Conservation (phyloP, 2,797 vertebrate species). For the Hoplostethus atlanticus region DNA sequence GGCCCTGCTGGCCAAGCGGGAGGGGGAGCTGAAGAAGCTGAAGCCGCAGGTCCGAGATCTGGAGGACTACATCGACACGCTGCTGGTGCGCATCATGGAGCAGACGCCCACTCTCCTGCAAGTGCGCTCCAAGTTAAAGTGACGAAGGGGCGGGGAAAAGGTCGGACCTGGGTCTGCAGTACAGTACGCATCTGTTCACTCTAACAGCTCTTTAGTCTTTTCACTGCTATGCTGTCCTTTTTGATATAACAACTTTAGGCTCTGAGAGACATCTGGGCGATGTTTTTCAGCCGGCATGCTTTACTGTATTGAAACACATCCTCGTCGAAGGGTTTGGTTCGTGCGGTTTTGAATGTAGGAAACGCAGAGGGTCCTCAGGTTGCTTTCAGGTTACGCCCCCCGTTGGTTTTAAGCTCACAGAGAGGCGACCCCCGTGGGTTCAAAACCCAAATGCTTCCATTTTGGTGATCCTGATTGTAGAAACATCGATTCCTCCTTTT, state of each 20-base stretch:
- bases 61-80: slow-evolving; percentile 97
- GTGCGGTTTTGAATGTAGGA: slow-evolving; percentile 66
- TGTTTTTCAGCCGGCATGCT: slow-evolving; percentile 74
- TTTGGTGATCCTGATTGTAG: slow-evolving; percentile 62
- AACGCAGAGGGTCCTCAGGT: slow-evolving; percentile 71
- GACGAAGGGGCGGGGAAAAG: slow-evolving; percentile 49
- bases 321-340: slow-evolving; percentile 37
- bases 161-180: slow-evolving; percentile 20
- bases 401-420: slow-evolving; percentile 50
- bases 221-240: slow-evolving; percentile 85
- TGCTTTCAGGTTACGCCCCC: slow-evolving; percentile 71
- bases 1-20: slow-evolving; percentile 89
- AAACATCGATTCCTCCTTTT: slow-evolving; percentile 54
- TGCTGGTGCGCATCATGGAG: slow-evolving; percentile 98
- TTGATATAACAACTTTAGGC: slow-evolving; percentile 76
- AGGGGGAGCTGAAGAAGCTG: slow-evolving; percentile 90
- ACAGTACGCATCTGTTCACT: slow-evolving; percentile 47
- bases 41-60: slow-evolving; percentile 91
- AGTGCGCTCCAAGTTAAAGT: slow-evolving; percentile 86
- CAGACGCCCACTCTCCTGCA: slow-evolving; percentile 95
- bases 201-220: slow-evolving; percentile 78
- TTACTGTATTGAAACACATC: slow-evolving; percentile 61
- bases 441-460: slow-evolving; percentile 53
- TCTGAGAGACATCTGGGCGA: slow-evolving; percentile 55
- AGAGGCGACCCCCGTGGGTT: slow-evolving; percentile 35